Evolutionary conservation across 2,113 vertebrate species (phyloP).

Genomic region (Phrynocephalus versicolor): DNA sequence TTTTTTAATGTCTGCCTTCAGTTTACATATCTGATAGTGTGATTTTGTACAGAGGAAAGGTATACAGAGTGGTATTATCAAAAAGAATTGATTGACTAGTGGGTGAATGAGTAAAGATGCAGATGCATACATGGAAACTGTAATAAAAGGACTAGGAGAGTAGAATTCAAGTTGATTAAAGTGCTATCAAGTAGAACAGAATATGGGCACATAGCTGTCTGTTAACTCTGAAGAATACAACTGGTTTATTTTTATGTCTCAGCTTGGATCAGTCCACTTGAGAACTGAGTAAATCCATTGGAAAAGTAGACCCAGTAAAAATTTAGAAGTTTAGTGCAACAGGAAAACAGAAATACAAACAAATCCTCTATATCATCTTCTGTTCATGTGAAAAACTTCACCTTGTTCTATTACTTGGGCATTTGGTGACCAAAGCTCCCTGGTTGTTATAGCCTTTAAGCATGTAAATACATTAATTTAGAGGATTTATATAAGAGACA

Average conservation of each 20-base stretch:
- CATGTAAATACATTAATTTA: background rate
- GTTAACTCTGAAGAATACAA: background rate
- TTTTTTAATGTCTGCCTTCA: background rate
- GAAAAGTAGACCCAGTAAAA: background rate
- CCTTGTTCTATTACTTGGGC: background rate
- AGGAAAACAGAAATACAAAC: background rate
- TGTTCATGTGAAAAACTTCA: background rate
- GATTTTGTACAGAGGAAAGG: background rate
- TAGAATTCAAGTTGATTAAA: slow-evolving; percentile 5
- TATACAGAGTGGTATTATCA: background rate
- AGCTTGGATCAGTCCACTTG: slow-evolving; percentile 17
- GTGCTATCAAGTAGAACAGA: background rate
- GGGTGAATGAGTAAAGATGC: background rate
- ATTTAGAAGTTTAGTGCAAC: background rate
- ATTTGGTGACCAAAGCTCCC: background rate
- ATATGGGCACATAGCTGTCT: slow-evolving; percentile 26
- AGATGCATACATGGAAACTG: background rate
- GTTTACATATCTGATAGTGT: rapidly evolving
- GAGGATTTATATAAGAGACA: background rate
- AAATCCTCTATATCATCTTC: background rate
- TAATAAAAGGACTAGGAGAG: slow-evolving; percentile 20
- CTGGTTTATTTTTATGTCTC: background rate
- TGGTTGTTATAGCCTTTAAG: rapidly evolving
- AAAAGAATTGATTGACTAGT: background rate
- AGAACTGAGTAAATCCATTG: background rate